Base-by-base conservation (phyloP, 2,113 vertebrate genomes). In the Stigmatopora nigra region DNA sequence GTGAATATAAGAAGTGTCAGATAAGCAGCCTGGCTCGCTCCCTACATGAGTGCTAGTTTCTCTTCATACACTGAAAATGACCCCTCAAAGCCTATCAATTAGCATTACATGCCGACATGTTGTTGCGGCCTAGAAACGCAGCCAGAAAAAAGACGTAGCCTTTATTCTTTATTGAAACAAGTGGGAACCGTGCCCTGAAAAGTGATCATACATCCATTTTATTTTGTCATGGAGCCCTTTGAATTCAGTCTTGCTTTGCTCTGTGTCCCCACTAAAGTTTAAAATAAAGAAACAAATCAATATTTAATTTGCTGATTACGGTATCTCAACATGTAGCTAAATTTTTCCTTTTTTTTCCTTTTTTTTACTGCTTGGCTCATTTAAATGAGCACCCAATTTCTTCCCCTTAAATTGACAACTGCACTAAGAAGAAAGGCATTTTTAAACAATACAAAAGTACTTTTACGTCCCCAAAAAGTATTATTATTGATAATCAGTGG, bases 1-100 rank as follows among this genome's bases (percentile, higher is more conserved):
- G 7, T 66, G 61, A 73, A 78, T 73, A 82, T 78, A 65, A 72
- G 75, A 81, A 68, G 47, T 45, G 66, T 64, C 63, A 57, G 25
- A 68, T 82, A 68, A 73, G 78, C 68, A 31, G 13, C 52, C 57
- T 70, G 16, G 12, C 60, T 58, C 14, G 4, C 31, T 62, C 12
- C 41, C 53, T 63, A 65, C 69, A 80, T 63, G 53, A 62, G 44
- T 41, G n/a, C 19, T 17, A 15, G 62, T 66, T 71, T 69, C 63
- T 41, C 58, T 69, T 78, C 58, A 58, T 20, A 45, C 70, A 35
- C 73, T 68, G 55, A 71, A 71, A 67, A 1, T 73, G 73, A 73
- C 74, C 56, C 66, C 59, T 62, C 71, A 56, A 44, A 64, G 71
- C 31, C 25, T 63, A 57, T 76, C 70, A 58, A 68, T 44, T 55